Base-by-base conservation (phyloP, 1,140 invertebrate genomes). In the Oryctes rhinoceros region DNA sequence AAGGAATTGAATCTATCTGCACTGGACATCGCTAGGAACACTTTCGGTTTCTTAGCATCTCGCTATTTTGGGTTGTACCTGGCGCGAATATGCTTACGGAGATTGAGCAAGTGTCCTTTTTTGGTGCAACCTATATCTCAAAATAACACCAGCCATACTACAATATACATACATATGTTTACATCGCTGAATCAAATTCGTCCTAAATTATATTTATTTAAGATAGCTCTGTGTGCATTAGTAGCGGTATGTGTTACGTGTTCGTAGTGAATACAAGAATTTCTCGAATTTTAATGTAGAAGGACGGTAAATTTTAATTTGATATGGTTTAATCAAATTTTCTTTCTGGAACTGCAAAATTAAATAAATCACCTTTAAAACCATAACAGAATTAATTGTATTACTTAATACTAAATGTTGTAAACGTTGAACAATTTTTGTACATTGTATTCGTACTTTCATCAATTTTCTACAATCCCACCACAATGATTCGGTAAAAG, bases 101-200 rank as follows among this genome's bases (percentile, higher is more conserved):
- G 24, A 71, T 71, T 35, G 65, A 71, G 20, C 65, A 13, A 71
- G 65, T 71, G 35, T 35, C 65, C 65, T 71, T 71, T 71, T 71
- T 71, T 71, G 65, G 65, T 35, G 18, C 24, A 71, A 71, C 65
- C 65, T 71, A 30, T 35, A 35, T 71, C 24, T 30, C 7, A 71
- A 71, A 71, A 71, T 71, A 71, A 71, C 20, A 71, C 35, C 7
- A 37, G 20, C 7, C 20, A 37, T 30, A 59, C 6, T 59, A 59
- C 18, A 15, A 59, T n/a, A n/a, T 71, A 24, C 13, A 37, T 71
- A n/a, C 24, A 10, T 35, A 2, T 71, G 65, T 71, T 71, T 71
- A 71, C 65, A 7, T 71, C 65, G 65, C 37, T 71, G 35, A 71
- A 71, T 71, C 24, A 20, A 24, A 71, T 71, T 71, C 35, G 65